Evolutionary conservation across 2,797 vertebrate genomes (phyloP), one percentile per base, ranked within the genome.

Genomic region (Sebastes dallii): DNA sequence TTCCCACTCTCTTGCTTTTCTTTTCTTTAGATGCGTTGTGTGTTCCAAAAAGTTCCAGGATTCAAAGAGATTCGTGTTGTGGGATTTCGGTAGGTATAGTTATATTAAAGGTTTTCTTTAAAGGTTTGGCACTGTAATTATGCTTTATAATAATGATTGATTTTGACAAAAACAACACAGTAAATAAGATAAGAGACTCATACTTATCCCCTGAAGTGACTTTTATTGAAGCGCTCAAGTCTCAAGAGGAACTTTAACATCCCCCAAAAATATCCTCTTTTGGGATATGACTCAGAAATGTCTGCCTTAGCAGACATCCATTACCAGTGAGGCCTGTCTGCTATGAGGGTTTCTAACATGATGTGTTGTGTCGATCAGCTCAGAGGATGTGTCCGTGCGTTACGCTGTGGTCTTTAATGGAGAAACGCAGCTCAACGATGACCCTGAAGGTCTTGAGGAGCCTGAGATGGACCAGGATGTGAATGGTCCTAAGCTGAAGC

Each of bases 61-160:
- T 99, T 99, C 92, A 98, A 98, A 95, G 97, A 97, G 86, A 96
- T 99, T 46, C 96, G 91, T 0, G 92, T 99, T 59, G 82, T 98
- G 81, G 96, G 96, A 95, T 98, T 97, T 94, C 96, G 95, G 98
- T 99, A 92, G 95, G 98, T 97, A 61, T 30, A 3, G 2, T 46
- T 82, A 54, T 68, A 22, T 54, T 60, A 5, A 39, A 50, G 9
- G 4, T 61, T 75, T 72, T 6, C 9, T 61, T 61, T 55, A 12
- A 59, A 3, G 13, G 5, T 39, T 14, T 52, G 5, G 5, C 16
- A 6, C 12, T 27, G 12, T n/a, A n/a, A 7, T 68, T 54, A 22
- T 22, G 4, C n/a, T 55, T 59, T 55, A 22, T 67, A 52, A 64
- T 52, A 3, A 30, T 50, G 24, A 67, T 11, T 50, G 8, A 73